A percentile compares a stretch with the other conserved stretches of the same genome.
These are phyloP conservation scores for Cairina moschata DNA, from an alignment of 2,113 vertebrate species.

Conservation along the genomic window DNA sequence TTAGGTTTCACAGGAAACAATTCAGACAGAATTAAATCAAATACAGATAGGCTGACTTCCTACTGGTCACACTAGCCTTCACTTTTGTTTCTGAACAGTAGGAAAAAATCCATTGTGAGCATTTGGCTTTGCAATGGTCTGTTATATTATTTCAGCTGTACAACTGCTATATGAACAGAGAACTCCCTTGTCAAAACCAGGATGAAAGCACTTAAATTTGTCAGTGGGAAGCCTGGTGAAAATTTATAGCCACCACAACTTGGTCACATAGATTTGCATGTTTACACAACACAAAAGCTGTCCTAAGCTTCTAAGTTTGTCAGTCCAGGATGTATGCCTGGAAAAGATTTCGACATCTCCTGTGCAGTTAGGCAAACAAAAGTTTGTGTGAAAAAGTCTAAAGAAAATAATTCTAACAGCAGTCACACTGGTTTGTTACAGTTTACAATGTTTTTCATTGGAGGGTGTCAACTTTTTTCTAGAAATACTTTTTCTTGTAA, in stretches of 20 bases:
- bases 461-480: background rate
- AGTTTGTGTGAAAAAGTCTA: background rate
- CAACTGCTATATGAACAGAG: background rate
- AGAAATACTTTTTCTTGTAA: background rate
- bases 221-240: constrained; percentile 2
- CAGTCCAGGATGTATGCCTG: background rate
- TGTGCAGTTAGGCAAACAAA: background rate
- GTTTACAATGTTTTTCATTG: background rate
- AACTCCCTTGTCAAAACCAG: background rate
- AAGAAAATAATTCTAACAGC: background rate
- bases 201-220: constrained; percentile 20
- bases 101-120: constrained; percentile 47
- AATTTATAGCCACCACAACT: background rate
- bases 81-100: constrained; percentile 31
- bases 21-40: constrained; percentile 57
- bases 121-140: constrained; percentile 8
- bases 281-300: background rate
- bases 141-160: constrained; percentile 24
- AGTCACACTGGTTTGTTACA: background rate
- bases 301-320: background rate
- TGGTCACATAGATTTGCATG: constrained; percentile 45
- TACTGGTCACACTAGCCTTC: constrained; percentile 3
- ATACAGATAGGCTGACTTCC: constrained; percentile 34
- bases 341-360: background rate
- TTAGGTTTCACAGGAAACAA: constrained; percentile 44